Evolutionary conservation across 2,888 invertebrate genomes (phyloP), one percentile per base, ranked within the genome.

Genomic region (Coleophora deauratella): DNA sequence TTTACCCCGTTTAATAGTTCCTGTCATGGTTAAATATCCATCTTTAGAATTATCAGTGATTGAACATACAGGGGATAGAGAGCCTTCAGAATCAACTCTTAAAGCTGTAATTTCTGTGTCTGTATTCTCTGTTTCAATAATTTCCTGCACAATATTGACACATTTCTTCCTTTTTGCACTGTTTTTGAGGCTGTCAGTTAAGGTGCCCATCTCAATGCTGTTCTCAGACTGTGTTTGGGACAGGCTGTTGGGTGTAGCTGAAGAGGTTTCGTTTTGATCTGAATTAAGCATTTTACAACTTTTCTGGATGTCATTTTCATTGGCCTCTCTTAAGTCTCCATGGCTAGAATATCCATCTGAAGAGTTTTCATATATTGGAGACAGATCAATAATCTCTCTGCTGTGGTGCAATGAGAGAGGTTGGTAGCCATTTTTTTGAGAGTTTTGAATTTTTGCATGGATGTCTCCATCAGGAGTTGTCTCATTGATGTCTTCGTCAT

Each of bases 1-100:
- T 54, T 90, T 89, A 1, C 92, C 91, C 37, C 91, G 79, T 58
- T 91, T 91, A 9, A 93, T 91, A 8, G 92, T 92, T 6, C 92
- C 92, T 0, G 90, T 90, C 89, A 90, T 89, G 2, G 91, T 92
- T 35, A 92, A 76, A 56, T 90, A 91, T 14, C 87, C 85, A 49
- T 90, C 89, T 55, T 78, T 82, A 1, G 82, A 79, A 45, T 63
- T 72, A 41, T 85, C 84, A 28, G 87, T 81, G n/a, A 89, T 65
- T 37, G 88, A 89, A 47, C 84, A 82, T 51, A 89, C 88, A 35
- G 88, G 77, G 1, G 89, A 84, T 47, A 81, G 72, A 28, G 87
- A 87, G 3, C 74, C 79, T 60, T 87, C 87, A 2, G 87, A 87
- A 43, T 75, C 80, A 38, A 77, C 50, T 34, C 71, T 64, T 36